phyloP scores from a whole-genome alignment of 2,113 vertebrate genomes.

The Chlamydotis undulata region DNA sequence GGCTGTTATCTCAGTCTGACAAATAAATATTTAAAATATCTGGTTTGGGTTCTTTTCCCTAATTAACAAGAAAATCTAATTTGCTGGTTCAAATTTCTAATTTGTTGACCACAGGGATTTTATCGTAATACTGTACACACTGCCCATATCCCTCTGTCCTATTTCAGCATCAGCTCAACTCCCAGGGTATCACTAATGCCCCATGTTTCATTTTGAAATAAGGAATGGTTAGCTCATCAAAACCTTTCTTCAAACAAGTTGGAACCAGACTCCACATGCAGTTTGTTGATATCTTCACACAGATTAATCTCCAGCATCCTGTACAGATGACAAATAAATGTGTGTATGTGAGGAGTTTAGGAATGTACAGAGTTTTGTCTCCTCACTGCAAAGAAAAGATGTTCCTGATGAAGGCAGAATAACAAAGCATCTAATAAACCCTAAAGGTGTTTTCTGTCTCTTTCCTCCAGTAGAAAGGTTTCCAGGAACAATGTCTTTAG shows the following conservation, averaged over 20 bases:
- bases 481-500: neutral
- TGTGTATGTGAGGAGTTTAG: neutral
- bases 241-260: neutral
- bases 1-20: constrained; percentile 86
- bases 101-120: neutral
- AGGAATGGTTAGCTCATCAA: neutral
- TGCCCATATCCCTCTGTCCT: neutral
- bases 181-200: neutral
- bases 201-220: neutral
- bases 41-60: constrained; percentile 19
- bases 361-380: neutral
- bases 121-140: neutral
- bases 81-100: neutral
- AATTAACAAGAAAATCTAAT: neutral
- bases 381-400: neutral
- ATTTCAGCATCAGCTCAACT: neutral
- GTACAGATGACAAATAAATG: neutral
- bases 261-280: neutral
- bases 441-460: neutral
- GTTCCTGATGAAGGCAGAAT: neutral
- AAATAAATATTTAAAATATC: constrained; percentile 95
- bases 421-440: neutral
- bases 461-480: neutral
- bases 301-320: neutral
- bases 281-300: neutral